Evolutionary conservation across 2,113 vertebrate genomes (phyloP), one percentile per base, ranked within the genome.

Genomic region (Rattus norvegicus): DNA sequence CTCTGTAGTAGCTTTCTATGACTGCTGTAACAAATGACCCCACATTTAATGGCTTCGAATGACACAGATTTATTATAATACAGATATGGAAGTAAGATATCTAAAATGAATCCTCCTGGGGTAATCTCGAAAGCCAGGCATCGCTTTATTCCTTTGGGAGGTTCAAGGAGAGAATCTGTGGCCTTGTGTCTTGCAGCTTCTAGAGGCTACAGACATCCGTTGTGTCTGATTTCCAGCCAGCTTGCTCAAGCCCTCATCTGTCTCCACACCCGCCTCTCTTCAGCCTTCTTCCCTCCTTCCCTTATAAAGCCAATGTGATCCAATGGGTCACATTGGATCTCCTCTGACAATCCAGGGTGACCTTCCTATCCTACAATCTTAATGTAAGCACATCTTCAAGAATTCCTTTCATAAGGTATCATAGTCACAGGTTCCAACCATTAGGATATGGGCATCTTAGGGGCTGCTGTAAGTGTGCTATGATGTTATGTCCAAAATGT

Each of bases 1-100:
- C 93, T 49, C 89, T 59, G 28, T 88, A 39, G 89, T 90, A 52
- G 33, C 87, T 90, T 96, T 69, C 61, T 59, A 89, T 92, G 86
- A 76, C 69, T 92, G 75, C 65, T 94, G 2, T 96, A 85, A 88
- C 77, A 89, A 86, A 93, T 93, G 59, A 49, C 33, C 28, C 67
- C 59, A 91, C 36, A 85, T 59, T 70, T 88, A 91, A 43, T 95
- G 52, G 26, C 70, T 90, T 91, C 69, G 81, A 87, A 84, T 54
- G 73, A 65, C 17, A 67, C 24, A 92, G 20, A 96, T 79, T 87
- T 88, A 39, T 92, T 76, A 70, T 59, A 36, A 39, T 69, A 79
- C 24, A 80, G 30, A 80, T 96, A 20, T 76, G 54, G 49, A 96
- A 10, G 9, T 85, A 52, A 91, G 70, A 94, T 63, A 12, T 85